Evolutionary conservation across 2,797 vertebrate species (phyloP).

Genomic region (Sebastes trivittatus): DNA sequence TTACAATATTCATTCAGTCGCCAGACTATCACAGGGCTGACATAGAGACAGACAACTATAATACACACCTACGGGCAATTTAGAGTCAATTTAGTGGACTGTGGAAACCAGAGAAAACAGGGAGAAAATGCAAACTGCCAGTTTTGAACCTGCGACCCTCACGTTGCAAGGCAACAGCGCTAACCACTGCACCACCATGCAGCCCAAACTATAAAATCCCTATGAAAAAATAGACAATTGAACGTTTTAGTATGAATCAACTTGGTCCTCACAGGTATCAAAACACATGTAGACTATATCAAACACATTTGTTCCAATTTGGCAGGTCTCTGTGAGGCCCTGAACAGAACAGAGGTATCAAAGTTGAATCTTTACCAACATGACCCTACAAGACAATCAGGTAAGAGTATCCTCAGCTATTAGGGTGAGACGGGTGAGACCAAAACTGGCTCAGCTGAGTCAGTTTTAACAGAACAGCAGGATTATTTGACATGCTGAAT

Average conservation of each 20-base stretch:
- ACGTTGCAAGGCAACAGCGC: rapidly evolving
- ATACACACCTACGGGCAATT: rapidly evolving
- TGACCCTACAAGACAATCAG: neutral
- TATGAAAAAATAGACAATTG: neutral
- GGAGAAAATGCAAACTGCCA: too few relatives aligned
- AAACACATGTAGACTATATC: neutral
- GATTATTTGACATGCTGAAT: neutral
- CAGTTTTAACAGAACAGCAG: neutral
- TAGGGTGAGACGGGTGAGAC: neutral
- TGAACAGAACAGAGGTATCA: neutral
- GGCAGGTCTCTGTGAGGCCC: neutral
- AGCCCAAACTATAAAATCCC: rapidly evolving
- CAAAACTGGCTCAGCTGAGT: neutral
- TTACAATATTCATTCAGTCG: too few relatives aligned
- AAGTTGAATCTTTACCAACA: neutral
- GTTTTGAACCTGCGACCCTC: too few relatives aligned
- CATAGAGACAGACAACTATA: too few relatives aligned
- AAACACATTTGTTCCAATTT: neutral
- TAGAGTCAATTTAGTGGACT: too few relatives aligned
- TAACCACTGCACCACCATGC: too few relatives aligned
- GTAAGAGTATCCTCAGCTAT: neutral
- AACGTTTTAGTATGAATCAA: neutral
- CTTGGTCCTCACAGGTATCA: neutral
- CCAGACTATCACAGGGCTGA: too few relatives aligned
- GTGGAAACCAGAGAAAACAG: too few relatives aligned